Percentiles rank a stretch among this genome's conserved stretches.
Conservation (phyloP, 2,888 invertebrate genomes). For the Strigamia maritima region DNA sequence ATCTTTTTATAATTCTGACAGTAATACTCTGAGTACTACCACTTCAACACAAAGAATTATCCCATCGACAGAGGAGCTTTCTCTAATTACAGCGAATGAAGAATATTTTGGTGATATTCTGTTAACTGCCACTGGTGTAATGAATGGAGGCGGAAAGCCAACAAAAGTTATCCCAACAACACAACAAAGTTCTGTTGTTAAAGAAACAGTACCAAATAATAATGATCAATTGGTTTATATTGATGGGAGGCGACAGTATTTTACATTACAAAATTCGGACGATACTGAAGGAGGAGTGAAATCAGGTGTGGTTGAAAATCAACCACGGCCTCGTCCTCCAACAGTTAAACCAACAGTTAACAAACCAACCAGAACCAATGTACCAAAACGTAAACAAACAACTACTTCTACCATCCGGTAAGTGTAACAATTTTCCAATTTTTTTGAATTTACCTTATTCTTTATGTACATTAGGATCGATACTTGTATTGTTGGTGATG, state of each 20-base stretch:
- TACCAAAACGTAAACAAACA: not conserved
- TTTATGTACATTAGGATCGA: constrained; percentile 63
- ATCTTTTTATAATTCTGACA: not conserved
- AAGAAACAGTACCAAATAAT: not conserved
- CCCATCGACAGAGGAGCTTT: not conserved
- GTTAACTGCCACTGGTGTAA: constrained; percentile 34
- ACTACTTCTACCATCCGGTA: constrained; percentile 11
- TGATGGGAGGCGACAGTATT: constrained; percentile 83
- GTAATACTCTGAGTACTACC: not conserved
- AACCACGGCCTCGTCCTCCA: not conserved
- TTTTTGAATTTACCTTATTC: too few species aligned
- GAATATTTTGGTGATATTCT: not conserved
- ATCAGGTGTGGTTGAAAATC: not conserved
- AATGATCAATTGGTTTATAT: constrained; percentile 81
- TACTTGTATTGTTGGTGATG: constrained; percentile 90
- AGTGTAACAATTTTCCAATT: too few species aligned
- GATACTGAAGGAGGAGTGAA: not conserved
- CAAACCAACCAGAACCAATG: not conserved
- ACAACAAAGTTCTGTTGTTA: not conserved
- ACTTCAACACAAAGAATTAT: not conserved
- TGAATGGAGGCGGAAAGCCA: not conserved
- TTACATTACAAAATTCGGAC: constrained; percentile 66
- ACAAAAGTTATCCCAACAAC: not conserved
- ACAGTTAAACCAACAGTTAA: not conserved
- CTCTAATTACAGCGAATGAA: constrained; percentile 24